These are phyloP conservation scores for Strigamia maritima DNA, from an alignment of 2,888 invertebrate genomes.

Conservation along the genomic window DNA sequence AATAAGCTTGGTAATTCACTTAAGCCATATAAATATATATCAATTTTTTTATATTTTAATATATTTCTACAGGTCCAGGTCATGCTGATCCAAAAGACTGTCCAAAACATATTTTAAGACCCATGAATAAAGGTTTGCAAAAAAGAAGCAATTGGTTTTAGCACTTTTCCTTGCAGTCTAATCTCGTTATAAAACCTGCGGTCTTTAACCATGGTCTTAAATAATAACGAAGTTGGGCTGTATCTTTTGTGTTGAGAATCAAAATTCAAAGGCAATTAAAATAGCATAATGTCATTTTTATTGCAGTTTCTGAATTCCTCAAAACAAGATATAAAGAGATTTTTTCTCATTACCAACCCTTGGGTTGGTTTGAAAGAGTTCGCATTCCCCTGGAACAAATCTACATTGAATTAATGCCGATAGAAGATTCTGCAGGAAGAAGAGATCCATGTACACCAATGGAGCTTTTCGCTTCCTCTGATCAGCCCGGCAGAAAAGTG, in stretches of 20 bases:
- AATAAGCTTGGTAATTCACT: conserved; percentile 36
- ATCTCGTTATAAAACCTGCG: no score
- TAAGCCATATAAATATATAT: no score
- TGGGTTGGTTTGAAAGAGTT: conserved; percentile 16
- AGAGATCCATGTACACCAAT: conserved; percentile 10
- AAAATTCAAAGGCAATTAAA: no score
- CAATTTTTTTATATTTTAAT: background rate
- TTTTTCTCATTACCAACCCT: conserved; percentile 21
- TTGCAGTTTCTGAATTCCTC: conserved; percentile 31
- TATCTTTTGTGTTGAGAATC: no score
- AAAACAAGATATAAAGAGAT: conserved; percentile 26
- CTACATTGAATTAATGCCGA: conserved; percentile 7
- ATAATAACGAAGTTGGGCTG: no score
- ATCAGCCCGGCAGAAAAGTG: background rate
- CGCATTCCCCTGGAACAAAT: conserved; percentile 2
- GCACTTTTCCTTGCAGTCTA: no score
- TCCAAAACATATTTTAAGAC: conserved; percentile 13
- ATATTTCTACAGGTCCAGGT: background rate
- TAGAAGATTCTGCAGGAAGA: conserved; percentile 35
- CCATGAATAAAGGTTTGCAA: conserved; percentile 7
- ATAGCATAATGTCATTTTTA: no score
- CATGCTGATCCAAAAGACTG: conserved; percentile 10
- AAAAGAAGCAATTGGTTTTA: background rate
- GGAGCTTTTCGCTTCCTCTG: conserved; percentile 18
- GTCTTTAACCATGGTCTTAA: no score